phyloP scores from a whole-genome alignment of 2,797 vertebrate species.

The Emys orbicularis region DNA sequence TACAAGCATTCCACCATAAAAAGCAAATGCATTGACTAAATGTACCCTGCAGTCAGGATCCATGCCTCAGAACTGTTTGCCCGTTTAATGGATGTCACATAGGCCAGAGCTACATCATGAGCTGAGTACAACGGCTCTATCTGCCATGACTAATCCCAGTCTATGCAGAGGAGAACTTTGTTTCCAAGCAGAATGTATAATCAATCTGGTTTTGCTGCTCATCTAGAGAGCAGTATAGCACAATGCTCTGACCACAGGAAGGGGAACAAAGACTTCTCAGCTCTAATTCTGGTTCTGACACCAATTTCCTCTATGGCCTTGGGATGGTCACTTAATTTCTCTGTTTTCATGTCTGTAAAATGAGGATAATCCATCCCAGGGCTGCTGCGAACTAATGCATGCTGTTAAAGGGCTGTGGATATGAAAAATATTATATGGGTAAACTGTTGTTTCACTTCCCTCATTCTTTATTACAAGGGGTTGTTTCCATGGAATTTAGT shows the following conservation, averaged over 20 bases:
- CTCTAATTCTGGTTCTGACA: not conserved
- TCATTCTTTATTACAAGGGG: not conserved
- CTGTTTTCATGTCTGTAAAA: not conserved
- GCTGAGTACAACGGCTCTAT: not conserved
- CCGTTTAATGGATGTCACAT: not conserved
- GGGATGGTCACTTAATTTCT: not conserved
- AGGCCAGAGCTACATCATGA: accelerated
- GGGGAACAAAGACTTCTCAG: not conserved
- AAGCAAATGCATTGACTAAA: accelerated
- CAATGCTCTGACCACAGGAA: not conserved
- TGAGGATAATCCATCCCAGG: not conserved
- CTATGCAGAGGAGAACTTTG: not conserved
- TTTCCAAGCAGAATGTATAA: too few relatives aligned
- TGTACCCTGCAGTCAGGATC: not conserved
- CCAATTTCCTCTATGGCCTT: not conserved
- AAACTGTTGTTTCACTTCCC: not conserved
- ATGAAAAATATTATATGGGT: not conserved
- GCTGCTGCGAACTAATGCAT: not conserved
- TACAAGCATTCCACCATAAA: not conserved
- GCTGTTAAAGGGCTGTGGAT: not conserved
- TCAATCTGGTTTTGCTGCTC: accelerated
- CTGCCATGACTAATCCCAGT: not conserved
- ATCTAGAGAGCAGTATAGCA: not conserved
- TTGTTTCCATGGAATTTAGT: not conserved
- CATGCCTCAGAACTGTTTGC: not conserved